Evolutionary conservation across 2,113 vertebrate genomes (phyloP), one percentile per base, ranked within the genome.

Genomic region (Oreochromis niloticus): DNA sequence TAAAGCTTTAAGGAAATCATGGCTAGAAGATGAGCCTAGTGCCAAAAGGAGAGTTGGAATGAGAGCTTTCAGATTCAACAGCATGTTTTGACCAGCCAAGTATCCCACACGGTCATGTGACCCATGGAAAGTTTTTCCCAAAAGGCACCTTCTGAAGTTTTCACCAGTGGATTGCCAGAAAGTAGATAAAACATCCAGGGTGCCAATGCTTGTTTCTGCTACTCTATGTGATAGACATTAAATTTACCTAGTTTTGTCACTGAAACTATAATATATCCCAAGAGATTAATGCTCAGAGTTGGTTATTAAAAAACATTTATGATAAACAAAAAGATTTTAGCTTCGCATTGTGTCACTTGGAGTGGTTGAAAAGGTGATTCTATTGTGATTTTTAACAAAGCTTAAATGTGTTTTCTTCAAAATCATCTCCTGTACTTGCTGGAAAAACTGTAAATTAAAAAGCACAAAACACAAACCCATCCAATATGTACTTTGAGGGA

Each of bases 401-500:
- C 1, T 50, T 50, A 50, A 78, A 50, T 32, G 10, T 12, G 24
- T 30, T 75, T 75, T 75, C 43, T 48, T 50, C 8, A 50, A 32
- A 19, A 75, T 75, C 71, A 32, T 75, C 9, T 50, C 71, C 71
- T 4, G 2, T 75, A 12, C 22, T 48, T 41, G 22, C 0, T 46
- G 36, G 66, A 73, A 46, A 73, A 46, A 46, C 22, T 17, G 36
- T 43, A 48, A 75, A 50, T 48, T 17, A 48, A 75, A 75, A 75
- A 11, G 71, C 43, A 7, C 14, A 71, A 41, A 22, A 4, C 66
- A 10, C 39, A 75, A 46, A 27, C 6, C 1, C 24, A 30, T 27
- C 6, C 27, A 19, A 12, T 50, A 8, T 50, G 43, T 12, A 27
- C 71, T 75, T 32, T 48, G 24, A 75, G 43, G 24, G 43, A 27